Conservation (phyloP, 2,888 invertebrate species). For the Stegophylla sp. region DNA sequence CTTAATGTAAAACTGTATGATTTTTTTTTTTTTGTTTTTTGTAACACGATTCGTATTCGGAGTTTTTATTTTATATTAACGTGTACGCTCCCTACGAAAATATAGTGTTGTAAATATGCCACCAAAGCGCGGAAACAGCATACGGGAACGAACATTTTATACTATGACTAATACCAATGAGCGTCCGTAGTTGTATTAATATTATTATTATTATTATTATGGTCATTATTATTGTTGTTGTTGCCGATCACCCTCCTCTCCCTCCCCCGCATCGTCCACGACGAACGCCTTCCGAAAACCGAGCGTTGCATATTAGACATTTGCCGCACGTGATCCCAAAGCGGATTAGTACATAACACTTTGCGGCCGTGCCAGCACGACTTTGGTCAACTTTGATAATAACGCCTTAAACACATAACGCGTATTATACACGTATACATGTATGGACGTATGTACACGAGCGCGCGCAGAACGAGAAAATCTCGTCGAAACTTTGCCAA, state of each 20-base stretch:
- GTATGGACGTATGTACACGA: too few species aligned
- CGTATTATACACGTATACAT: neutral
- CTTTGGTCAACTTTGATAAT: constrained; percentile 54
- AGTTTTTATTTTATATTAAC: too few species aligned
- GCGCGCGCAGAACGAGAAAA: constrained; percentile 13
- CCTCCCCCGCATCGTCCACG: too few species aligned
- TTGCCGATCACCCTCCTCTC: neutral
- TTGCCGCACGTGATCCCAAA: constrained; percentile 55
- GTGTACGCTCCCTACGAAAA: too few species aligned
- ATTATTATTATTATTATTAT: constrained; percentile 1
- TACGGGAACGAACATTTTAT: too few species aligned
- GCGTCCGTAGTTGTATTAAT: too few species aligned
- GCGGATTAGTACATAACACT: constrained; percentile 51
- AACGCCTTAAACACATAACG: constrained; percentile 6
- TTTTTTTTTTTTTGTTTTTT: too few species aligned
- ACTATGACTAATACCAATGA: too few species aligned
- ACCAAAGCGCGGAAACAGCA: too few species aligned
- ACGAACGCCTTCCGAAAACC: neutral
- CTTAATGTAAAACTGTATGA: too few species aligned
- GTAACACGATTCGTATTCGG: too few species aligned
- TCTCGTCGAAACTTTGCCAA: constrained; percentile 50
- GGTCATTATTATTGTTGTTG: neutral
- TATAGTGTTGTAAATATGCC: too few species aligned
- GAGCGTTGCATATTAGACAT: constrained; percentile 22
- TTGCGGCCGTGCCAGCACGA: neutral